These are phyloP conservation scores for Oreohelix idahoensis DNA, from an alignment of 1,140 invertebrate genomes.

Conservation along the genomic window DNA sequence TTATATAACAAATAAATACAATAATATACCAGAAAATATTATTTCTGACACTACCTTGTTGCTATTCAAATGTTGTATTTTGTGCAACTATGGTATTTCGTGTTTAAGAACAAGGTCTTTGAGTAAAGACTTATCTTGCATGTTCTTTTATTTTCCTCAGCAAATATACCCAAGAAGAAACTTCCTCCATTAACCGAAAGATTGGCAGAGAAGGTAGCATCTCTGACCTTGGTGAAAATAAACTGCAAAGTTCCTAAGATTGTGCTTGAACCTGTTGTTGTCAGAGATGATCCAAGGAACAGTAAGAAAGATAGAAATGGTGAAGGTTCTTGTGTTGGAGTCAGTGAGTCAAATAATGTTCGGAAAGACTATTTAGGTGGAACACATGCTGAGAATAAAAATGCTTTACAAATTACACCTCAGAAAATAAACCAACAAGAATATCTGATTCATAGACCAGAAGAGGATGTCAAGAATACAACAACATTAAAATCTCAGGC, in stretches of 20 bases:
- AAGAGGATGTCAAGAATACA: neutral
- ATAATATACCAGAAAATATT: no score
- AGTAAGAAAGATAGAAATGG: neutral
- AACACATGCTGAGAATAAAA: neutral
- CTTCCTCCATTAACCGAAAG: conserved; percentile 31
- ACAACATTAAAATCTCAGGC: neutral
- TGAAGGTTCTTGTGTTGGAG: neutral
- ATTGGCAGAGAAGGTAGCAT: conserved; percentile 39
- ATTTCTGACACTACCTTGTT: no score
- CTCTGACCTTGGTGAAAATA: conserved; percentile 24
- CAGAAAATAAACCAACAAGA: neutral
- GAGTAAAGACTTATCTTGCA: neutral
- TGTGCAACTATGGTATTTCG: no score
- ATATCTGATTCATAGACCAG: neutral
- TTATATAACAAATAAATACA: no score
- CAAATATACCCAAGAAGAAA: neutral
- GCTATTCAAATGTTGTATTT: no score
- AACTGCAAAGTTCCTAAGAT: conserved; percentile 20
- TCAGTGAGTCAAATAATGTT: neutral
- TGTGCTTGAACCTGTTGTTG: neutral
- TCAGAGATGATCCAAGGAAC: neutral
- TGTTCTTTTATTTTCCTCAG: neutral
- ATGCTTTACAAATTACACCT: neutral
- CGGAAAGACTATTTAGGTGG: neutral
- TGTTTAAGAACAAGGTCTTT: no score